Base-by-base conservation (phyloP, 1,140 invertebrate genomes). In the Drosophila littoralis region DNA sequence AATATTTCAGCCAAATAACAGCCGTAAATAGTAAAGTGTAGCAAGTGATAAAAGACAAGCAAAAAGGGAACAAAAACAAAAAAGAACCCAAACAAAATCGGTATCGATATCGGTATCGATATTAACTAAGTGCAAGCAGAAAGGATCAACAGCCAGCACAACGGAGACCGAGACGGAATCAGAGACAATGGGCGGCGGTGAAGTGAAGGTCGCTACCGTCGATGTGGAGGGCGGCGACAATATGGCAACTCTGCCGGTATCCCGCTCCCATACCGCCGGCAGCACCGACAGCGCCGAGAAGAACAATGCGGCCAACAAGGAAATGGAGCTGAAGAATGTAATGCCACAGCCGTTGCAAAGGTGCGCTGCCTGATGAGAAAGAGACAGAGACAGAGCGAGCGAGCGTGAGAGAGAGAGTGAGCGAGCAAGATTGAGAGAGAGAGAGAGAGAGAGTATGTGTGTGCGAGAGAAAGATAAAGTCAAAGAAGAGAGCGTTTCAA, bases 181-280 rank as follows among this genome's bases (percentile, higher is more conserved):
- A 63, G 82, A 86, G 38, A 70, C 92, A 92, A 95, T 95, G 95
- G 95, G 94, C 83, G 94, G 94, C 86, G 95, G 95, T 92, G 96
- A 97, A 93, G 95, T 97, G 92, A 97, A 97, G 93, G 96, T 97
- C 92, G 96, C 96, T 75, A 97, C 96, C 40, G 96, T 97, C 71
- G 96, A 97, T 92, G 94, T 96, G 81, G 96, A 96, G 92, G 94
- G 95, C 54, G 95, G 96, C 69, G 96, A 97, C 93, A 96, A 97
- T 92, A 97, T 96, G 94, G 96, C 96, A 78, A 97, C 96, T 7
- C 94, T 97, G 91, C 96, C 96, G 57, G 96, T 97, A 33, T 94
- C 95, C 90, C 94, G 95, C 74, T 95, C 95, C 81, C 94, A 94
- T 88, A 86, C 93, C 83, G 93, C 94, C 79, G 93, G 94, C 92